Base-by-base conservation (phyloP, 2,113 vertebrate species). In the Aspidoscelis tigris region DNA sequence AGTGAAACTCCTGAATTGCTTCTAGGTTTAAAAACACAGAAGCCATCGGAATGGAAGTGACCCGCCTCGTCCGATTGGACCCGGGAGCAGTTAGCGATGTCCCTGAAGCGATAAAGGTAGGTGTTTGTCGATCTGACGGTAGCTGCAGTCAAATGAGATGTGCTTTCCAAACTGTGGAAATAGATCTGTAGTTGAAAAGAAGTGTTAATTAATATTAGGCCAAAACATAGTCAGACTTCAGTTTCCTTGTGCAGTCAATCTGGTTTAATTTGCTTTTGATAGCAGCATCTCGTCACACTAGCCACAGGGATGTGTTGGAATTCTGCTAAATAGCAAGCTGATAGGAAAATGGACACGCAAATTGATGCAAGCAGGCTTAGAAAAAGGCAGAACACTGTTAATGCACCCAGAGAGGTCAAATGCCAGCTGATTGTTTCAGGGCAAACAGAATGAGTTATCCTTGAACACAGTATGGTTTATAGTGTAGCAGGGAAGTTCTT, bases 1-100 rank as follows among this genome's bases (percentile, higher is more conserved):
- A 12, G n/a, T 5, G 21, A 4, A 65, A 6, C 71, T 71, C 20
- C 68, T 82, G 55, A 61, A 33, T 74, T 81, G 43, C 70, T 79
- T 75, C 12, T 86, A 99, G 98, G 87, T 99, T 99, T 94, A 99
- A 99, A 94, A 98, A 99, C 94, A 98, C 98, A 9, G 98, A 99
- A 91, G 97, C 97, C 33, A 99, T 99, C 33, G 97, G 97, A 77
- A 96, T 95, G 5, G 98, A 99, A 93, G 98, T 99, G 92, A 99
- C 98, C 1, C 97, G 98, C 20, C 95, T 99, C 7, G 98, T 99
- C 85, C 96, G 98, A 33, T 87, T 99, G 96, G 98, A 99, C 93
- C 98, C 98, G 0, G 97, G 98, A 92, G 97, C 98, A 5, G 98
- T 99, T 80, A 98, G 97, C 88, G 98, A 99, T 1, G 92, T 99